Evolutionary conservation across 2,888 invertebrate species (phyloP).

Genomic region (Cantharis lateralis): DNA sequence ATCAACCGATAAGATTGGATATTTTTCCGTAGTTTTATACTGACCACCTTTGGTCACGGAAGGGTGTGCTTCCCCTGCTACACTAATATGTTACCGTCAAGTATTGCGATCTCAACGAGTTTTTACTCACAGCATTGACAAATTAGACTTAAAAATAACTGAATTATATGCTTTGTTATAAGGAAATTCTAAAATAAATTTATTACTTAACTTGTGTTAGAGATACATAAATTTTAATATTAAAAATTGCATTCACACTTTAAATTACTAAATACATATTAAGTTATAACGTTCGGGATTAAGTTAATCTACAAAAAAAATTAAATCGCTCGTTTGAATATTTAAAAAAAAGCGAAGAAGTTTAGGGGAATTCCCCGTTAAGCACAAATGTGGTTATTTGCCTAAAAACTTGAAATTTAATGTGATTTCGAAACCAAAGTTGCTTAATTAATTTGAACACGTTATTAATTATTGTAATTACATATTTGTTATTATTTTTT

Average conservation of each 20-base stretch:
- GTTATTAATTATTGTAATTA: neutral
- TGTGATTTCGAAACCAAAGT: neutral
- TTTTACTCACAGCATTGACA: constrained; percentile 13
- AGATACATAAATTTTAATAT: neutral
- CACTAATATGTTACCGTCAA: constrained; percentile 24
- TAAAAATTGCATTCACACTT: neutral
- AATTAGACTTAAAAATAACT: constrained; percentile 9
- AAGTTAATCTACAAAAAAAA: neutral
- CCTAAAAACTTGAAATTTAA: neutral
- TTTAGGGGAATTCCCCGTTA: neutral
- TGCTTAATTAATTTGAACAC: neutral
- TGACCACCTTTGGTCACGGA: constrained; percentile 22
- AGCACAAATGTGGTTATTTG: neutral
- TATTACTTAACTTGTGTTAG: neutral
- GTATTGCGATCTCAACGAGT: constrained; percentile 12
- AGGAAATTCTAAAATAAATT: neutral
- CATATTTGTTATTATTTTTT: neutral
- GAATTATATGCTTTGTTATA: neutral
- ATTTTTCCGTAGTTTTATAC: constrained; percentile 22
- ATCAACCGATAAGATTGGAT: constrained; percentile 20
- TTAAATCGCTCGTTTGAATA: neutral
- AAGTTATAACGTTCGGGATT: neutral
- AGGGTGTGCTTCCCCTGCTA: constrained; percentile 22
- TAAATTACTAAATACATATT: neutral
- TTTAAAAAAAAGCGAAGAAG: neutral